Evolutionary conservation across 2,888 invertebrate species (phyloP).

Genomic region (Drosophila picticornis): DNA sequence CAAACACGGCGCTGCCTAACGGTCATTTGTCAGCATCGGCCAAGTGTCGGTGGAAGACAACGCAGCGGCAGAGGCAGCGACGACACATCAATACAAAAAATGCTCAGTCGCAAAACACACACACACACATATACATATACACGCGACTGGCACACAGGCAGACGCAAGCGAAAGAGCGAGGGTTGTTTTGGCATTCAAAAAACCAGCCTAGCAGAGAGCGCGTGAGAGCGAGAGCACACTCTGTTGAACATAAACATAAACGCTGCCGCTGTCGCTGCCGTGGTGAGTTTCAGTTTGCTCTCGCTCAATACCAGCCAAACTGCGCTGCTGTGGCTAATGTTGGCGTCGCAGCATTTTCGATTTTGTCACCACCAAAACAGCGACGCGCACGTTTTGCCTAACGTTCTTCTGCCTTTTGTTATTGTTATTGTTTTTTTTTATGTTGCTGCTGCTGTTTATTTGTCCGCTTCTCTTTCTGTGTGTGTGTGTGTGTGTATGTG

Average conservation of each 20-base stretch:
- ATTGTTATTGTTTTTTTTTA: constrained; percentile 25
- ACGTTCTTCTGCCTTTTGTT: constrained; percentile 29
- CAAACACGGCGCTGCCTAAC: constrained; percentile 29
- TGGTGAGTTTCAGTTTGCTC: constrained; percentile 58
- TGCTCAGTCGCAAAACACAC: constrained; percentile 19
- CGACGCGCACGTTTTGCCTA: constrained; percentile 20
- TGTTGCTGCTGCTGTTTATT: constrained; percentile 51
- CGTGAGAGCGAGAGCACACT: constrained; percentile 33
- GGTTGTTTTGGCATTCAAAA: constrained; percentile 41
- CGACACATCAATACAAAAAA: constrained; percentile 32
- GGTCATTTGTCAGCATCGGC: constrained; percentile 59
- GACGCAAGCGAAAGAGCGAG: constrained; percentile 34
- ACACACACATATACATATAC: constrained; percentile 12
- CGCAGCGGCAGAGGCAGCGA: constrained; percentile 18
- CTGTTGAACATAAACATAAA: constrained; percentile 23
- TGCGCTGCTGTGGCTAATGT: constrained; percentile 29
- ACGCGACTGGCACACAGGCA: constrained; percentile 20
- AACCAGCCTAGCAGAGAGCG: constrained; percentile 15
- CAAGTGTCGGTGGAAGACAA: constrained; percentile 60
- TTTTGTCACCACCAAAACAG: constrained; percentile 49
- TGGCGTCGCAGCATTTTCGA: constrained; percentile 34
- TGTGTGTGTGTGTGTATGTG: constrained; percentile 35
- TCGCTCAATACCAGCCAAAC: constrained; percentile 1
- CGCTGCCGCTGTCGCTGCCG: constrained; percentile 35
- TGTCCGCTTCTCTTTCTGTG: constrained; percentile 28